Percentiles rank a stretch among this genome's conserved stretches.
phyloP scores from a whole-genome alignment of 2,113 vertebrate species.

The Ammodramus savannarum region DNA sequence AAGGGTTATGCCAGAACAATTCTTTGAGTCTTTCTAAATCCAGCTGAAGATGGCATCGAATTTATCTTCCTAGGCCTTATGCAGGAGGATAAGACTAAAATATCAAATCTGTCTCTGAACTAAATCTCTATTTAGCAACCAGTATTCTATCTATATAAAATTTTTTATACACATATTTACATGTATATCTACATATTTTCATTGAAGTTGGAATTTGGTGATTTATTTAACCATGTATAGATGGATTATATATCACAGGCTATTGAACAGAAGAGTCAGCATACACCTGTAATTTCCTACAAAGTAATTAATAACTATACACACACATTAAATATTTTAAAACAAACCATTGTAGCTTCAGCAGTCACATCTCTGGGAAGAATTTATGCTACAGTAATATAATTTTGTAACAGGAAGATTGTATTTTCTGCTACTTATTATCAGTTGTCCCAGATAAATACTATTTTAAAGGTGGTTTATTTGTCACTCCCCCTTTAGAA shows the following conservation, averaged over 20 bases:
- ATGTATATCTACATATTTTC: neutral
- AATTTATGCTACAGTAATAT: neutral
- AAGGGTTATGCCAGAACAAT: slow-evolving; percentile 2
- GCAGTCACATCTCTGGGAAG: neutral
- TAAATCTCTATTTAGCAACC: neutral
- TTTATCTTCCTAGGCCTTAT: neutral
- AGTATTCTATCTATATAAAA: neutral
- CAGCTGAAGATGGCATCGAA: slow-evolving; percentile 15
- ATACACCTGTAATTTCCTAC: neutral
- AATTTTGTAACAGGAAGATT: neutral
- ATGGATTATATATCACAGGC: neutral
- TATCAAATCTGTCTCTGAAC: neutral
- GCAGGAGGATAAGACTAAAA: neutral
- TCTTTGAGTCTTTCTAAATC: slow-evolving; percentile 26
- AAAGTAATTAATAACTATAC: neutral
- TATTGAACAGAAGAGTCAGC: neutral
- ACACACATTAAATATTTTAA: neutral
- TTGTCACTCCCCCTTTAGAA: neutral
- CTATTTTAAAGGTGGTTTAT: neutral
- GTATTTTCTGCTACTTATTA: neutral
- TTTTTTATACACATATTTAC: neutral
- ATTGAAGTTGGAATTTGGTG: neutral
- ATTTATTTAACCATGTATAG: neutral
- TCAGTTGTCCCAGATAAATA: neutral
- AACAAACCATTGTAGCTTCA: neutral